Evolutionary conservation across 1,140 invertebrate genomes (phyloP), one percentile per base, ranked within the genome.

Genomic region (Neoseiulus cucumeris): DNA sequence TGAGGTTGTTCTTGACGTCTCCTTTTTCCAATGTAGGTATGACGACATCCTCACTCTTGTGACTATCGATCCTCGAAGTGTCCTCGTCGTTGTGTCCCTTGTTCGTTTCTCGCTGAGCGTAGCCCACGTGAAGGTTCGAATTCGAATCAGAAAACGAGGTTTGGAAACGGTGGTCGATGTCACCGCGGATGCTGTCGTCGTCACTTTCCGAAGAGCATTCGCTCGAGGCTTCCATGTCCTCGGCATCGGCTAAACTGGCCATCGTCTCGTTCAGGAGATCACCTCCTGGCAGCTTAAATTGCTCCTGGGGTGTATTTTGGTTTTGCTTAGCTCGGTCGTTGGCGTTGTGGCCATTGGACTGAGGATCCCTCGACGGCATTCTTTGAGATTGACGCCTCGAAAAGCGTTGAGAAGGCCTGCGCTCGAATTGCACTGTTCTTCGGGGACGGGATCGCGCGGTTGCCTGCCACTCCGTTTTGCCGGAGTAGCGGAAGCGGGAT

Each of bases 391-490:
- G 66, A 17, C 92, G 78, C 55, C 91, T 80, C 25, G 89, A 91
- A 75, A 92, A 98, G 66, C 95, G 79, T 74, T 98, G 94, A 78
- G 91, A 96, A 0, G 94, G 93, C 66, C 91, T 81, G 68, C 95
- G 80, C 75, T 98, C 92, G 75, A 98, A 93, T 72, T 92, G 89
- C 1, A 94, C 90, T 44, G 88, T 92, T 64, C 91, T 80, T 64
- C 91, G 77, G 9, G 90, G 87, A 14, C 51, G 51, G 51, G 17
- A 25, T 68, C 87, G 82, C 70, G 89, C 84, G 0, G 91, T 91
- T 66, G 76, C 73, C 79, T 97, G 92, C 74, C 93, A 96, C 76
- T 97, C 92, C 0, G 93, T 98, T 74, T 91, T 85, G 0, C 83
- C 83, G 74, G 82, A 71, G 69, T 79, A 79, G 70, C 79, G 71